Base-by-base conservation (phyloP, 2,113 vertebrate species). In the Gymnocephalus cernua region DNA sequence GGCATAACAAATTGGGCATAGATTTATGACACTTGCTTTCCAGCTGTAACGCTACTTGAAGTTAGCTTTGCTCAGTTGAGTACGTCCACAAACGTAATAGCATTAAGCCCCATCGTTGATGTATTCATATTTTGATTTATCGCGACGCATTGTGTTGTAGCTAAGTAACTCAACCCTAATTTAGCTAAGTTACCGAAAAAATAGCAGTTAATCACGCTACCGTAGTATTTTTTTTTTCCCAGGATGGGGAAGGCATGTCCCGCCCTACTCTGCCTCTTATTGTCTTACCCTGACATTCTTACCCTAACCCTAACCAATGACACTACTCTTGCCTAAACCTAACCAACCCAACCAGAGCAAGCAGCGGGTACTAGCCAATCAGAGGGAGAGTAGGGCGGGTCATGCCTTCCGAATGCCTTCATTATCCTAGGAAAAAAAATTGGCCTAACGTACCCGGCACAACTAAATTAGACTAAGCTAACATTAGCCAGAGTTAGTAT, bases 381-480 rank as follows among this genome's bases (percentile, higher is more conserved):
- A 41, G 10, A 41, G 0, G 38, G 38, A 41, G 10, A 41, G 38
- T 41, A 41, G 38, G 9, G 10, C 2, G 10, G 10, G 0, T 41
- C 38, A 41, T 41, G 10, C 38, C 10, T 41, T 41, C 38, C 38
- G 2, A 41, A 41, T 41, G 38, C 38, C 38, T 41, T 41, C 38
- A 10, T 41, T 11, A 11, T 41, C 38, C 38, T 41, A 41, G 38
- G 38, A 11, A 11, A 41, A 41, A 11, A 41, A 41, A 41, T 11
- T 41, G 38, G 38, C 38, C 38, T 41, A 11, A 9, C 38, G 15
- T 35, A 65, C 53, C 88, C 79, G 87, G 86, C 67, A 79, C 15
- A 27, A 74, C 25, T 82, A 59, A 70, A 18, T 50, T 1, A 14
- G 6, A 80, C 76, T 86, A 85, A 74, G 77, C 77, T 91, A 92